Conservation (phyloP, 2,797 vertebrate genomes). For the Ptychobarbus kaznakovi region DNA sequence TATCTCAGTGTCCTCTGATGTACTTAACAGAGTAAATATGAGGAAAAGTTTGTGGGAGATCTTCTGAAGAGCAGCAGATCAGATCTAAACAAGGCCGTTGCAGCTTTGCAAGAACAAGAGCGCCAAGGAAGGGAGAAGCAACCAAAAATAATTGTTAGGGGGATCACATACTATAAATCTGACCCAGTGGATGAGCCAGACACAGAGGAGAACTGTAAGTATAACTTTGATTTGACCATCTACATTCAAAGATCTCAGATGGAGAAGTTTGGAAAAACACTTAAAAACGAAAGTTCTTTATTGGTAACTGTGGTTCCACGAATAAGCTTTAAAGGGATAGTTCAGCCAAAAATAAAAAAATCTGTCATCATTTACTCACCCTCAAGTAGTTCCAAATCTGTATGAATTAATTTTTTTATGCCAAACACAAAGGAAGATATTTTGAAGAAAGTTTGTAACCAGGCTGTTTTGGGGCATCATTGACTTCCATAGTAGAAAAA, state of each 20-base stretch:
- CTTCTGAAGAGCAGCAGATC: constrained; percentile 68
- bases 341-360: too few species aligned
- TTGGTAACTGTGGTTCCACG: background rate
- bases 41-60: constrained; percentile 81
- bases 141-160: constrained; percentile 83
- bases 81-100: constrained; percentile 61
- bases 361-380: too few species aligned
- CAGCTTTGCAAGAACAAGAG: constrained; percentile 50
- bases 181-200: constrained; percentile 87
- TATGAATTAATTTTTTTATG: too few species aligned
- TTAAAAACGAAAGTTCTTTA: background rate
- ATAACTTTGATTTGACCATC: background rate
- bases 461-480: too few species aligned
- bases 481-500: too few species aligned
- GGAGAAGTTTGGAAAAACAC: background rate
- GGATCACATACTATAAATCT: constrained; percentile 96
- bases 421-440: too few species aligned
- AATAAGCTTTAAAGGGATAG: background rate
- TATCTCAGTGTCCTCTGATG: constrained; percentile 42
- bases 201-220: constrained; percentile 91
- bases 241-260: background rate
- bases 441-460: too few species aligned
- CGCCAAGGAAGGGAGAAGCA: constrained; percentile 58
- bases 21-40: constrained; percentile 79
- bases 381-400: too few species aligned